These are phyloP conservation scores for Gallinago stenura DNA, from an alignment of 2,797 vertebrate genomes.

Conservation along the genomic window DNA sequence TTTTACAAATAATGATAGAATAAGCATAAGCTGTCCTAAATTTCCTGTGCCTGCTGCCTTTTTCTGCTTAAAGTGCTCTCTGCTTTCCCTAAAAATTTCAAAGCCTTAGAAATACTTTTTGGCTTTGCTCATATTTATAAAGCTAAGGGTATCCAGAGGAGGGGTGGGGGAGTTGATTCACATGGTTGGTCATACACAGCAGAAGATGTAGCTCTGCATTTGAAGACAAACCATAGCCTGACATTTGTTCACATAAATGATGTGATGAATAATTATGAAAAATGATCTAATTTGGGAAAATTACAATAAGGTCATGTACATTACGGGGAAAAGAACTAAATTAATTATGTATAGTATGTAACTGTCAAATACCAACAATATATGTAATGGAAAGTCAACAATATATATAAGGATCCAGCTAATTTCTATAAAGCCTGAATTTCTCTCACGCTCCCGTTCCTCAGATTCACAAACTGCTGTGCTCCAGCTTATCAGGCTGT, in stretches of 20 bases:
- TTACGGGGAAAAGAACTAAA: not conserved
- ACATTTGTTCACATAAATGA: not conserved
- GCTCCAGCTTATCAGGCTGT: not conserved
- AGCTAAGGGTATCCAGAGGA: not conserved
- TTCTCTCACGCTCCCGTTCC: not conserved
- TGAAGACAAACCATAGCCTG: not conserved
- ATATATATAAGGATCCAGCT: not conserved
- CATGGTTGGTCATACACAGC: not conserved
- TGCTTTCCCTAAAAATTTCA: not conserved
- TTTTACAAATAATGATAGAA: not conserved
- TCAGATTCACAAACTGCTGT: not conserved
- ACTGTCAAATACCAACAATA: constrained; percentile 25
- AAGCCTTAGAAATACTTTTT: not conserved
- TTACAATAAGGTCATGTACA: constrained; percentile 5
- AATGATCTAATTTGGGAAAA: constrained; percentile 44
- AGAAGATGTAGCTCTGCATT: not conserved
- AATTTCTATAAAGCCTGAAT: not conserved
- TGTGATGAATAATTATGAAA: constrained; percentile 52
- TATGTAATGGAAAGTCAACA: constrained; percentile 17
- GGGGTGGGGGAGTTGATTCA: not conserved
- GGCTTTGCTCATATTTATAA: not conserved
- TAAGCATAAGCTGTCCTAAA: not conserved
- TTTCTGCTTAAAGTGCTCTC: not conserved
- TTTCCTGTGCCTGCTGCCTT: not conserved
- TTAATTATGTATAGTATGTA: constrained; percentile 52